Percentiles rank a stretch among this genome's conserved stretches.
phyloP scores from a whole-genome alignment of 2,113 vertebrate species.

The Phainopepla nitens region DNA sequence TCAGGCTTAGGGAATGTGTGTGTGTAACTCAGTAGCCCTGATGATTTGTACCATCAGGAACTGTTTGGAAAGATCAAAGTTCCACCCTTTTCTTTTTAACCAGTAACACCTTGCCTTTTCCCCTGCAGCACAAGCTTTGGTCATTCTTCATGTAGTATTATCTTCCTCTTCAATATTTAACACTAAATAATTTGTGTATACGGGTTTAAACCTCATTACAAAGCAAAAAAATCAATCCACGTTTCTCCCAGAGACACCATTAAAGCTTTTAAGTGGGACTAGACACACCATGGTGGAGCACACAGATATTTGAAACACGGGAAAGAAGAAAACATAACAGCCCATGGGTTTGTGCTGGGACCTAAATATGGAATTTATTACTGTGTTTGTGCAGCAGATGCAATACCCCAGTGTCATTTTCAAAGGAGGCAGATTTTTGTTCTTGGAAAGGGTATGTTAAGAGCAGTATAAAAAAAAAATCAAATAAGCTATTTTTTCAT shows the following conservation, averaged over 20 bases:
- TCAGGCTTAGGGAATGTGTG: neutral
- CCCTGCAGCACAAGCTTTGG: neutral
- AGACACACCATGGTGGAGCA: neutral
- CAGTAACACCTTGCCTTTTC: neutral
- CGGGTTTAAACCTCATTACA: neutral
- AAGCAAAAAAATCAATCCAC: neutral
- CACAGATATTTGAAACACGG: neutral
- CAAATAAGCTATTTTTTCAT: neutral
- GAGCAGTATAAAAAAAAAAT: neutral
- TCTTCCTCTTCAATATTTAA: neutral
- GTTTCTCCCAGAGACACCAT: neutral
- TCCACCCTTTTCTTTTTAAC: neutral
- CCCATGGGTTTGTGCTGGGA: neutral
- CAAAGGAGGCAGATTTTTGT: constrained; percentile 21
- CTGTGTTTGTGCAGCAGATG: constrained; percentile 22
- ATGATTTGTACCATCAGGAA: neutral
- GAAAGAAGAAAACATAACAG: neutral
- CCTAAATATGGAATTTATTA: constrained; percentile 46
- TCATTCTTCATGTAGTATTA: neutral
- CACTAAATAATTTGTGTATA: neutral
- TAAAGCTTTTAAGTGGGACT: neutral
- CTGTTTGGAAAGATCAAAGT: neutral
- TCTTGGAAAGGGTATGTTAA: constrained; percentile 38
- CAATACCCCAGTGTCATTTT: constrained; percentile 41
- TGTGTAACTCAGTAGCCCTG: neutral